phyloP scores from a whole-genome alignment of 2,888 invertebrate species.

The Metacarcinus magister region DNA sequence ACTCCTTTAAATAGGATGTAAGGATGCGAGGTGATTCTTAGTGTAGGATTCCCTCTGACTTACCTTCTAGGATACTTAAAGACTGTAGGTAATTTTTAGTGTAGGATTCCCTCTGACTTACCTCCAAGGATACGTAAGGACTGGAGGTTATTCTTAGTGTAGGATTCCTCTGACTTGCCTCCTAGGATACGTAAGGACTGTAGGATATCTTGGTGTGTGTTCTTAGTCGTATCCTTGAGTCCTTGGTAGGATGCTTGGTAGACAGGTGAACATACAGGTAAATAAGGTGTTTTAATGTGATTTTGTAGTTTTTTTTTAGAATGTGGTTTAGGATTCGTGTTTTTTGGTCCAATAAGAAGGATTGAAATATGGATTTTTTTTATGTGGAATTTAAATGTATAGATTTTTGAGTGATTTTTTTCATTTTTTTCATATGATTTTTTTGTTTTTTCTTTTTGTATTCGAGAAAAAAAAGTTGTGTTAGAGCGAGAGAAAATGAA shows the following conservation, averaged over 20 bases:
- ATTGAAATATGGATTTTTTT: too few relatives aligned
- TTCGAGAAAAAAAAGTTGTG: not conserved
- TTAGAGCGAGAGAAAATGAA: slow-evolving; percentile 21
- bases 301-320: too few relatives aligned
- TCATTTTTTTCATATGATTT: not conserved
- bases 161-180: not conserved
- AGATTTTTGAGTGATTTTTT: too few relatives aligned
- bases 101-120: not conserved
- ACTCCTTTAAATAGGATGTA: not conserved
- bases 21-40: not conserved
- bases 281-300: too few relatives aligned
- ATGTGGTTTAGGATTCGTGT: too few relatives aligned
- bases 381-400: too few relatives aligned
- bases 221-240: not conserved
- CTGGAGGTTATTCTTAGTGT: not conserved
- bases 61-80: too few relatives aligned
- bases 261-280: too few relatives aligned
- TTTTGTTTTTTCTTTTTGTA: too few relatives aligned
- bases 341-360: too few relatives aligned
- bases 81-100: not conserved
- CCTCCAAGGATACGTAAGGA: too few relatives aligned
- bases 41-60: not conserved
- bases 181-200: too few relatives aligned
- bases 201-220: not conserved
- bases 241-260: not conserved